phyloP scores from a whole-genome alignment of 2,797 vertebrate species.

The Tragopan temminckii region DNA sequence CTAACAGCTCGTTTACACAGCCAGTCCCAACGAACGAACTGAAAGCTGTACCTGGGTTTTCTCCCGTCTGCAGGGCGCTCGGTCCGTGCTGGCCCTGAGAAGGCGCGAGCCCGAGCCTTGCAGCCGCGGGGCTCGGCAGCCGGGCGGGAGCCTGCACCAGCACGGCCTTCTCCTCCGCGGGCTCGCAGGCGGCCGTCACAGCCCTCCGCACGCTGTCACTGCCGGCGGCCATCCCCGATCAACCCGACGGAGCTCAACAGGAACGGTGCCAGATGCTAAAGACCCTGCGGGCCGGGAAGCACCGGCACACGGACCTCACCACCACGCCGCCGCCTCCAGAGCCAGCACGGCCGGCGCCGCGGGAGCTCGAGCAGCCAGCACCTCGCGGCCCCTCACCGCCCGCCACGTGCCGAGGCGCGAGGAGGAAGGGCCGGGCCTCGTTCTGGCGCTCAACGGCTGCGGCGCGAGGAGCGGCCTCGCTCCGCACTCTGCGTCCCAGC shows the following conservation, averaged over 20 bases:
- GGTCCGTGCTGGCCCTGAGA: background rate
- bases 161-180: constrained; percentile 66
- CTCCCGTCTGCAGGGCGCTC: background rate
- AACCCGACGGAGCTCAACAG: background rate
- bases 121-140: accelerated
- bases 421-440: background rate
- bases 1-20: background rate
- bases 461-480: background rate
- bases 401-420: background rate
- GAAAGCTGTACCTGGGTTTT: constrained; percentile 67
- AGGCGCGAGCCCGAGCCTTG: background rate
- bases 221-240: constrained; percentile 42
- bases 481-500: too few species aligned
- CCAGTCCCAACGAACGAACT: accelerated
- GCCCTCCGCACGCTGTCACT: constrained; percentile 35
- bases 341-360: too few species aligned
- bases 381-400: too few species aligned
- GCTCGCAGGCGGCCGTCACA: constrained; percentile 60
- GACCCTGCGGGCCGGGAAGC: background rate
- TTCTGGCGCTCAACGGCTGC: background rate
- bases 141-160: background rate
- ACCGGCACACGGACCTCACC: too few species aligned
- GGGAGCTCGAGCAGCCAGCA: too few species aligned
- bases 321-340: too few species aligned
- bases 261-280: accelerated